Conservation (phyloP, 2,113 vertebrate genomes). For the Ophiodon elongatus region DNA sequence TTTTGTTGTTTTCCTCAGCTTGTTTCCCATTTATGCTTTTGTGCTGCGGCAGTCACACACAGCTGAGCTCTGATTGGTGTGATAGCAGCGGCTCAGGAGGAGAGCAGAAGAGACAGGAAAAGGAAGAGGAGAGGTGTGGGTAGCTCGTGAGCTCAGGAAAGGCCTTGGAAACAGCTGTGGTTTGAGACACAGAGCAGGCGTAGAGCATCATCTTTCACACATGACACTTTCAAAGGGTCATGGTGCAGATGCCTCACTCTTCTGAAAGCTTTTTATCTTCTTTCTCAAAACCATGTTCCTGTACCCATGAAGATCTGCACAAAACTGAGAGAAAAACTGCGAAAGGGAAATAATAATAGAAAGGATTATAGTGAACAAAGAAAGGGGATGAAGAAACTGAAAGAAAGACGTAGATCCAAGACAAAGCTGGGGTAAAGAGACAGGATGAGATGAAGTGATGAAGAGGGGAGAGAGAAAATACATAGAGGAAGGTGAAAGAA, state of each 20-base stretch:
- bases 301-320: constrained; percentile 12
- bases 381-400: constrained; percentile 1
- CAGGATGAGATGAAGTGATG: constrained; percentile 18
- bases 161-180: constrained; percentile 31
- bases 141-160: constrained; percentile 17
- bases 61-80: constrained; percentile 65
- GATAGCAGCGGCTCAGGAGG: constrained; percentile 51
- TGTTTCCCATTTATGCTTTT: constrained; percentile 66
- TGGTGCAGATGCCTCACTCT: constrained; percentile 32
- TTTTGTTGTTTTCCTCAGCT: constrained; percentile 76
- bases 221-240: constrained; percentile 42
- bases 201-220: constrained; percentile 10
- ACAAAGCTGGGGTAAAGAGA: constrained; percentile 9
- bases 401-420: constrained; percentile 16
- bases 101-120: constrained; percentile 18
- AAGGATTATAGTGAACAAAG: not conserved
- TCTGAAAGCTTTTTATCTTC: constrained; percentile 31
- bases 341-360: not conserved
- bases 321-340: not conserved
- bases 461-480: constrained; percentile 23
- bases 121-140: constrained; percentile 34
- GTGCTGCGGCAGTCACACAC: constrained; percentile 60
- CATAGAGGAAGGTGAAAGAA: not conserved
- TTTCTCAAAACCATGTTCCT: constrained; percentile 26
- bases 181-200: not conserved